Percentiles rank a stretch among this genome's conserved stretches.
phyloP scores from a whole-genome alignment of 2,888 invertebrate species.

The Mystacides longicornis region DNA sequence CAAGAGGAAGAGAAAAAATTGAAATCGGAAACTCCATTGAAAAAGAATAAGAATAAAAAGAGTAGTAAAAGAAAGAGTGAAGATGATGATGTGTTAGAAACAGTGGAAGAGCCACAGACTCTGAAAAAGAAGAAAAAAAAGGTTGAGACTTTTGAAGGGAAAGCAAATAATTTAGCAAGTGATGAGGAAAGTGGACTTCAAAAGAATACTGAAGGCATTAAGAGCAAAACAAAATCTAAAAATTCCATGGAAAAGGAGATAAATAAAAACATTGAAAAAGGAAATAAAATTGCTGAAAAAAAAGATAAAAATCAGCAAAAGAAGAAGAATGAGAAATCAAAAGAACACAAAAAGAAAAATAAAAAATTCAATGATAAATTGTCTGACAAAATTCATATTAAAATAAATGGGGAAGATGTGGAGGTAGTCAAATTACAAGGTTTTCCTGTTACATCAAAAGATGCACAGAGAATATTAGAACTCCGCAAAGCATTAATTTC shows the following conservation, averaged over 20 bases:
- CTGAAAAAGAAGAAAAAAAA: background rate
- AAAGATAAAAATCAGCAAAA: constrained; percentile 10
- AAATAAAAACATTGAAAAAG: background rate
- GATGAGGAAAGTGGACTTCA: background rate
- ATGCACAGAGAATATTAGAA: constrained; percentile 55
- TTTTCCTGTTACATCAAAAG: constrained; percentile 64
- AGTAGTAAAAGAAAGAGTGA: constrained; percentile 16
- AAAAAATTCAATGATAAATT: constrained; percentile 27
- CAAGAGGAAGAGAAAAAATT: constrained; percentile 26
- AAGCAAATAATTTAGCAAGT: background rate
- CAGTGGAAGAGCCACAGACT: background rate
- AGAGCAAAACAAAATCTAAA: background rate
- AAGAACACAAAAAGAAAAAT: constrained; percentile 24
- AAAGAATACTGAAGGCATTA: background rate
- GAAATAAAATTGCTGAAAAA: constrained; percentile 16
- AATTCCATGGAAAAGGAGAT: background rate
- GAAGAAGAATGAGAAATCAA: background rate
- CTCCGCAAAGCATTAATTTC: constrained; percentile 57
- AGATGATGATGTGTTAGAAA: background rate
- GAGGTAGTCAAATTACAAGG: constrained; percentile 59
- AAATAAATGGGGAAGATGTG: constrained; percentile 57
- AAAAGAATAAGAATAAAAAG: constrained; percentile 8
- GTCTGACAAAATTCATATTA: constrained; percentile 41
- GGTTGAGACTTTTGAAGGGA: too few species aligned
- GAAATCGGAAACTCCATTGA: constrained; percentile 6